Evolutionary conservation across 35 echinoderm and acorn worm species (phyloP), one percentile per base, ranked within the genome.

Genomic region (Antedon bifida): DNA sequence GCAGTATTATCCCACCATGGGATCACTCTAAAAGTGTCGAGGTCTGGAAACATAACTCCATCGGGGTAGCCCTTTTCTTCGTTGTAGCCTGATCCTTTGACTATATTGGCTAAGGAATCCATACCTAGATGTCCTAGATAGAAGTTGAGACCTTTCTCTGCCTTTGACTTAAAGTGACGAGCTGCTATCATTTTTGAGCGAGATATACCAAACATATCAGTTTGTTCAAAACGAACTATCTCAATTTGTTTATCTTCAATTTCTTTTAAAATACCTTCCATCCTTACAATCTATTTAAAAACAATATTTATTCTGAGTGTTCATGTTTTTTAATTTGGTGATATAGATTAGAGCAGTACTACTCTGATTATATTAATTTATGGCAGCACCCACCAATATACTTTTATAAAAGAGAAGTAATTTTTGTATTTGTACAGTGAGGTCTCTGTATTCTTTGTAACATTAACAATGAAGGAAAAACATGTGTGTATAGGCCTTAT

Each of bases 41-140:
- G 74, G 36, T 91, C 89, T 56, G 89, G 84, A 44, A 87, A 86
- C 51, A 39, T 77, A 9, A 91, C 36, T 9, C 32, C 56, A 34
- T 91, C 89, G 26, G 77, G 36, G 42, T 91, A 86, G 33, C 51
- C 39, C 11, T 86, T 64, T 64, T 91, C 89, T 29, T 91, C 89
- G 30, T 39, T 35, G 45, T 86, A 91, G 1, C 89, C 84, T 1
- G 84, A 85, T 32, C 85, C 89, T 30, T n/a, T 1, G 12, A 86
- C 42, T 12, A 79, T 5, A 5, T 74, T 73, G 19, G 78, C 78
- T 29, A 87, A 32, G 13, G 89, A 85, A 39, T 91, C 83, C 30
- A 83, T 73, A 17, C 77, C 73, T 34, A 91, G 33, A 46, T 86
- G 79, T 3, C 84, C 73, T 0, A 75, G 28, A 33, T 76, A 82